Evolutionary conservation across 2,888 invertebrate genomes (phyloP).

Genomic region (Protula sp.): DNA sequence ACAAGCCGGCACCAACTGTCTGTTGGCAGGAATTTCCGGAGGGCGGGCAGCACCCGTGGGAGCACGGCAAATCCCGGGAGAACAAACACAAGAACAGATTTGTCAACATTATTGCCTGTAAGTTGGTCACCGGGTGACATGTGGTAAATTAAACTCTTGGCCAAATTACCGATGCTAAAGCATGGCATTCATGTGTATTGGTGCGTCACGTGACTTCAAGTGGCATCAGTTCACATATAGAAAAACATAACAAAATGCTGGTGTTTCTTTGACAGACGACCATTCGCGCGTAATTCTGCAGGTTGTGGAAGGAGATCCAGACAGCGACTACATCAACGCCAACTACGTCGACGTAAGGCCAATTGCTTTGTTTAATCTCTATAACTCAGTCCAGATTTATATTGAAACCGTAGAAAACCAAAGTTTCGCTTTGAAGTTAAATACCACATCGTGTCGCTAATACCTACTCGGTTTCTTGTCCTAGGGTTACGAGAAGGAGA

Average conservation of each 20-base stretch:
- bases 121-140: constrained; percentile 8
- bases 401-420: too few species aligned
- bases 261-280: too few species aligned
- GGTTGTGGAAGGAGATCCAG: constrained; percentile 33
- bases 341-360: constrained; percentile 51
- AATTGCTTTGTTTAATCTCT: too few species aligned
- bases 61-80: constrained; percentile 14
- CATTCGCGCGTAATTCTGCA: constrained; percentile 47
- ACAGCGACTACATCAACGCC: constrained; percentile 52
- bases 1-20: too few species aligned
- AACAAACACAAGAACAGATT: constrained; percentile 29
- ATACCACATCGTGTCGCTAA: too few species aligned
- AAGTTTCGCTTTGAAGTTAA: too few species aligned
- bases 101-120: constrained; percentile 28
- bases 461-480: too few species aligned
- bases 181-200: too few species aligned
- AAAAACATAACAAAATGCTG: too few species aligned
- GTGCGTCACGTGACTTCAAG: too few species aligned
- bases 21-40: constrained; percentile 25
- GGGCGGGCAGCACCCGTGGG: constrained; percentile 10
- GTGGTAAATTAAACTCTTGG: neutral
- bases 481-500: constrained; percentile 55
- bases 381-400: neutral
- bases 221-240: too few species aligned
- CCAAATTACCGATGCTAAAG: too few species aligned